Percentiles rank a stretch among this genome's conserved stretches.
These are phyloP conservation scores for Gryllus longicercus DNA, from an alignment of 2,888 invertebrate genomes.

Conservation along the genomic window DNA sequence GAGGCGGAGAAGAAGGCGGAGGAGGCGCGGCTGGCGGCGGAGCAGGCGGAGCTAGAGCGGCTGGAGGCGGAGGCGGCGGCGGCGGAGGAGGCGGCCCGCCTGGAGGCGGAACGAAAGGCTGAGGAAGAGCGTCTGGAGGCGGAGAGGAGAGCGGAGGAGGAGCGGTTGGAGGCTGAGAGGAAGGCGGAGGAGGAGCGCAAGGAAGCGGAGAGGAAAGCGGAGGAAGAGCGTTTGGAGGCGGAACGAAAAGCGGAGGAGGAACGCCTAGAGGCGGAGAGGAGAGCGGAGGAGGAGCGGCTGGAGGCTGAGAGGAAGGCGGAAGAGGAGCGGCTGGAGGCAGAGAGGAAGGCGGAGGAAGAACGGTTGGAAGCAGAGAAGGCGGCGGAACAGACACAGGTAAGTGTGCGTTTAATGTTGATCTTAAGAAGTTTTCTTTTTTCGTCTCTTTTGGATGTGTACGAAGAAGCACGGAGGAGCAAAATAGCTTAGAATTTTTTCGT, in stretches of 20 bases:
- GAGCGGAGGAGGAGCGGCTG: slow-evolving; percentile 31
- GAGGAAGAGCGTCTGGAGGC: slow-evolving; percentile 47
- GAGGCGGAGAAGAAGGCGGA: slow-evolving; percentile 52
- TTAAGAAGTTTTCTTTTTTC: too few relatives aligned
- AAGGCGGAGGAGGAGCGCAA: slow-evolving; percentile 38
- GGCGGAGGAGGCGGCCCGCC: slow-evolving; percentile 58
- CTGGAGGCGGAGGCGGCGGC: slow-evolving; percentile 4
- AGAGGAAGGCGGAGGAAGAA: slow-evolving; percentile 36
- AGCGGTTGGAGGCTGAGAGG: slow-evolving; percentile 41
- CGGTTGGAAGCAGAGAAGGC: slow-evolving; percentile 39
- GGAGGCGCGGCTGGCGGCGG: slow-evolving; percentile 48
- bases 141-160: slow-evolving; percentile 58
- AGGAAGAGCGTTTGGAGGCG: slow-evolving; percentile 42
- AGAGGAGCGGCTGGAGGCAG: slow-evolving; percentile 45
- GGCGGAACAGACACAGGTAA: slow-evolving; percentile 43
- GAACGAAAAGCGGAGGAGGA: slow-evolving; percentile 52
- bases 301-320: slow-evolving; percentile 58
- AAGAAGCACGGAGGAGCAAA: too few relatives aligned
- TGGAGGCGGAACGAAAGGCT: slow-evolving; percentile 50
- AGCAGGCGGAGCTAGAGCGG: slow-evolving; percentile 52
- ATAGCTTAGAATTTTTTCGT: too few relatives aligned
- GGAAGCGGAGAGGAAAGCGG: slow-evolving; percentile 41
- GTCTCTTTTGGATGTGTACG: too few relatives aligned
- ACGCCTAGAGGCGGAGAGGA: slow-evolving; percentile 53
- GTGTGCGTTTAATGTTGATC: slow-evolving; percentile 35